Evolutionary conservation across 2,888 invertebrate species (phyloP).

Genomic region (Erpobdella octoculata): DNA sequence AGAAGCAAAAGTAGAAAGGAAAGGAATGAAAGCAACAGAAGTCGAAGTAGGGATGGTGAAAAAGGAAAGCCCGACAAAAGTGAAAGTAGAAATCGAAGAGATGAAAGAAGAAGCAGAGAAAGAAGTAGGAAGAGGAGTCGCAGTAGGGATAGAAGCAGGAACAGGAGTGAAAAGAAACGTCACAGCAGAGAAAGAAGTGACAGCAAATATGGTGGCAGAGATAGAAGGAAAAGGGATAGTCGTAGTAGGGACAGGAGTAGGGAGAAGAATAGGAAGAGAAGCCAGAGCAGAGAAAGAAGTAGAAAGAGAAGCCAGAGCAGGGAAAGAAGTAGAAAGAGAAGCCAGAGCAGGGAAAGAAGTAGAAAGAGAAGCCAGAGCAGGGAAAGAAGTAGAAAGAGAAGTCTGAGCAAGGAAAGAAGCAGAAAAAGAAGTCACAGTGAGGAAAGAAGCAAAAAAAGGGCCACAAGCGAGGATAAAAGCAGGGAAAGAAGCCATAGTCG

Average conservation of each 20-base stretch:
- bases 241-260: not conserved
- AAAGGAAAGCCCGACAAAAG: not conserved
- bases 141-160: not conserved
- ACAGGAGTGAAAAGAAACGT: not conserved
- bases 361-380: constrained; percentile 25
- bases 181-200: constrained; percentile 22
- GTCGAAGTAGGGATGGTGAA: not conserved
- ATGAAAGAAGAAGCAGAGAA: not conserved
- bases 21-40: constrained; percentile 3
- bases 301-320: not conserved
- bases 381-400: constrained; percentile 13
- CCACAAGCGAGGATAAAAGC: not conserved
- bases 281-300: not conserved
- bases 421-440: not conserved
- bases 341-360: not conserved
- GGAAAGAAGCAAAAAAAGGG: not conserved
- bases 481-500: not conserved
- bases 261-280: not conserved
- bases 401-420: not conserved
- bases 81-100: not conserved
- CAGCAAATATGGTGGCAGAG: constrained; percentile 20
- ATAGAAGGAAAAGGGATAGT: not conserved
- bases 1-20: not conserved
- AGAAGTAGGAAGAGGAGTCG: not conserved
- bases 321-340: not conserved